These are phyloP conservation scores for Crotalus tigris DNA, from an alignment of 2,113 vertebrate species.

Conservation along the genomic window DNA sequence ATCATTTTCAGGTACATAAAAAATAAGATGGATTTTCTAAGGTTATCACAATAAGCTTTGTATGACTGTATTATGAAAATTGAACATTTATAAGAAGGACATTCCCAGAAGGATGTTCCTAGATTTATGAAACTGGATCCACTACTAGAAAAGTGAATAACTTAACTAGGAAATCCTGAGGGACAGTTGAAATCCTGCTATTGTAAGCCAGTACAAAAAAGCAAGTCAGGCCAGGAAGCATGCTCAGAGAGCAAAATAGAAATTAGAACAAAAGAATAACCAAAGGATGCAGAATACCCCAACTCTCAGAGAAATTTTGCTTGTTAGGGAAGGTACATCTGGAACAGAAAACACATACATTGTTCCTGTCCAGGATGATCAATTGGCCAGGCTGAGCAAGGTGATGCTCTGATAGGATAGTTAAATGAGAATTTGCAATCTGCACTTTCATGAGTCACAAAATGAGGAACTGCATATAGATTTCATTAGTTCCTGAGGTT, in stretches of 20 bases:
- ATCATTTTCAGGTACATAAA: background rate
- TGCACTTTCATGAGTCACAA: background rate
- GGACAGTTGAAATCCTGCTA: background rate
- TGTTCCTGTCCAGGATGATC: background rate
- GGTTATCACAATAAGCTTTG: background rate
- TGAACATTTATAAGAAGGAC: background rate
- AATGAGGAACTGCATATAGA: background rate
- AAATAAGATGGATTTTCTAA: background rate
- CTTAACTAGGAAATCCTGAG: background rate
- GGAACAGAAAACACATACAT: background rate
- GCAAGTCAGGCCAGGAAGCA: background rate
- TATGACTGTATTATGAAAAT: background rate
- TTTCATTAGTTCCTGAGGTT: background rate
- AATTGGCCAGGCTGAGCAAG: background rate
- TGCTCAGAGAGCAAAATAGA: background rate
- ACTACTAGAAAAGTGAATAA: background rate
- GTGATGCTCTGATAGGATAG: background rate
- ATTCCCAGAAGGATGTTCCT: background rate
- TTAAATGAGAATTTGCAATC: background rate
- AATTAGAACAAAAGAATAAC: background rate
- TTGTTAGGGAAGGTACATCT: background rate
- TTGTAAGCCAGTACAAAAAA: background rate
- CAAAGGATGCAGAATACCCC: background rate
- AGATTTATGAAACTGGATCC: background rate
- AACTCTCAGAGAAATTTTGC: background rate